phyloP scores from a whole-genome alignment of 2,113 vertebrate species.

The Theropithecus gelada region DNA sequence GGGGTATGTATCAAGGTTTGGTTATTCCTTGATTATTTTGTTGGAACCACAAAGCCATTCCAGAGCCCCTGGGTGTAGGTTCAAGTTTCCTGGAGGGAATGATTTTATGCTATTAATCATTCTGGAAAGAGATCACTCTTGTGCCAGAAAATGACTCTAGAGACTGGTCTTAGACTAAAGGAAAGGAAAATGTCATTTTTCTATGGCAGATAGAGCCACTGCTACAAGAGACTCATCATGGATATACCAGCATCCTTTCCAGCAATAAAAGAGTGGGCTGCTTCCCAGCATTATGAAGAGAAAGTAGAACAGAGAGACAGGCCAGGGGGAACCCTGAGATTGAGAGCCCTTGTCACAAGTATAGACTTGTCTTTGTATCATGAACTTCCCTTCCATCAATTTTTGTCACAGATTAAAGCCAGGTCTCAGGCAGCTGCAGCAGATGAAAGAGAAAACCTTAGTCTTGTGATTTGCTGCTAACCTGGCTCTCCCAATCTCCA shows the following conservation, averaged over 20 bases:
- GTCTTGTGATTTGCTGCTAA: neutral
- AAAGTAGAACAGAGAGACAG: neutral
- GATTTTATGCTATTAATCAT: neutral
- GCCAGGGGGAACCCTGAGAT: rapidly evolving
- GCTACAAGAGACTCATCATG: neutral
- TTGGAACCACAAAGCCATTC: neutral
- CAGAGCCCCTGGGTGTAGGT: neutral
- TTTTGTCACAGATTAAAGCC: neutral
- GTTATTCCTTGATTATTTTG: neutral
- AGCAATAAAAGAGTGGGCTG: neutral
- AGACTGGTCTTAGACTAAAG: neutral
- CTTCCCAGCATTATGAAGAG: neutral
- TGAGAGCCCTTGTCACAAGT: neutral
- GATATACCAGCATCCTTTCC: neutral
- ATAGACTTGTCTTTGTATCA: neutral
- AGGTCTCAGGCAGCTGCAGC: neutral
- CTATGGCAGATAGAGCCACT: too few relatives aligned
- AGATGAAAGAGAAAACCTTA: neutral
- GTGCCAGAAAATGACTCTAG: neutral
- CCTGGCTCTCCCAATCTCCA: too few relatives aligned
- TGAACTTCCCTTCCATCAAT: neutral
- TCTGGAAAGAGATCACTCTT: neutral
- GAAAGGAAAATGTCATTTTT: neutral
- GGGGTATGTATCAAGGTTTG: too few relatives aligned
- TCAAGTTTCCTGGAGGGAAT: neutral